These are phyloP conservation scores for Gobio occitaniae DNA, from an alignment of 2,797 vertebrate genomes.

Conservation along the genomic window DNA sequence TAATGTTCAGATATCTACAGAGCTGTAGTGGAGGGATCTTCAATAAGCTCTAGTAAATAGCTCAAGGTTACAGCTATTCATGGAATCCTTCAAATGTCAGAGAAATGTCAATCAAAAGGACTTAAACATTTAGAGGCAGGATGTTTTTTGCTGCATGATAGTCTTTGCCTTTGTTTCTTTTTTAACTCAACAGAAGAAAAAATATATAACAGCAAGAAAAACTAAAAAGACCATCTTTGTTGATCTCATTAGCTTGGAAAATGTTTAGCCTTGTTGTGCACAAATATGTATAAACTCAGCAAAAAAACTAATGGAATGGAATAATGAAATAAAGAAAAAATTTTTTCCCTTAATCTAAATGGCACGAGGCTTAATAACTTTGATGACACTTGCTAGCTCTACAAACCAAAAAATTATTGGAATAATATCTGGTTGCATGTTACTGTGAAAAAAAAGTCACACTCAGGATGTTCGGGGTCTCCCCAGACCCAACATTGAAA, in stretches of 20 bases:
- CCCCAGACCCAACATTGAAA: not conserved
- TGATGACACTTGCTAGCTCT: not conserved
- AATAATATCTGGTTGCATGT: not conserved
- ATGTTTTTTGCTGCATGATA: not conserved
- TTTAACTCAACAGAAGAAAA: not conserved
- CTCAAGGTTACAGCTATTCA: slow-evolving; percentile 38
- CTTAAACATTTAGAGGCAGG: not conserved
- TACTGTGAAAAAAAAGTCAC: not conserved
- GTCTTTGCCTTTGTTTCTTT: not conserved
- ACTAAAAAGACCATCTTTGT: not conserved
- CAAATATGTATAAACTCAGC: not conserved
- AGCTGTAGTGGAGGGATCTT: not conserved
- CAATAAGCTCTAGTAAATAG: slow-evolving; percentile 1
- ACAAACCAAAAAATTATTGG: not conserved
- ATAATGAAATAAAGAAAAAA: too few species aligned
- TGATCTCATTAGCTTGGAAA: not conserved
- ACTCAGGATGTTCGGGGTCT: not conserved
- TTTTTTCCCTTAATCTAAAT: too few species aligned
- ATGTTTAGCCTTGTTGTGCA: not conserved
- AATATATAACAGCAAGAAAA: not conserved
- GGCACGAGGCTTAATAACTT: not conserved
- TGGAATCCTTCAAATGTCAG: slow-evolving; percentile 3
- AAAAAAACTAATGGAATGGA: too few species aligned
- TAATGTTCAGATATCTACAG: not conserved
- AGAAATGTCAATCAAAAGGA: slow-evolving; percentile 3